Conservation (phyloP, 2,888 invertebrate genomes). For the Chloromyia formosa region DNA sequence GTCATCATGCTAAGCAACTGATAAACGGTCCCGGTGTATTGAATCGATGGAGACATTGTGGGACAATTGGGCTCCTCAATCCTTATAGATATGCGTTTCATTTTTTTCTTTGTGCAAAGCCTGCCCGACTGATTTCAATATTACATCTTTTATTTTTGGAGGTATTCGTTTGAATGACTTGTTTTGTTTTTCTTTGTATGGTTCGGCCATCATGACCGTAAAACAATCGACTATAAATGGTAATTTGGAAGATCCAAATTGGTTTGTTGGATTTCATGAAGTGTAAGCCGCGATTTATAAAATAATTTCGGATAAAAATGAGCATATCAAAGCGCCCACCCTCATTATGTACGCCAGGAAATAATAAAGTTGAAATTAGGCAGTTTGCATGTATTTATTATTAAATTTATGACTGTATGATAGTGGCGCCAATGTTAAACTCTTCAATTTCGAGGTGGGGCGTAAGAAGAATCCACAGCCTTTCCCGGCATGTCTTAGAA, state of each 20-base stretch:
- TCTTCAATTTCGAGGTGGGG: too few relatives aligned
- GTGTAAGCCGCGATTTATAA: not conserved
- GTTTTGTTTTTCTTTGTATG: not conserved
- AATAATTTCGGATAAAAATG: not conserved
- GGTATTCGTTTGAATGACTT: not conserved
- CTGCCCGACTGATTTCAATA: not conserved
- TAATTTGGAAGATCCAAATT: constrained; percentile 8
- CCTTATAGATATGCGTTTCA: not conserved
- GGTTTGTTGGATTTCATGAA: not conserved
- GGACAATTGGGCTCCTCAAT: not conserved
- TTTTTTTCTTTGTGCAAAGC: not conserved
- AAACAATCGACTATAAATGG: constrained; percentile 21
- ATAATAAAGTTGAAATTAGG: not conserved
- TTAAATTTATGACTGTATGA: not conserved
- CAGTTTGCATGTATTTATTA: not conserved
- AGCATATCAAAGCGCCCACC: not conserved
- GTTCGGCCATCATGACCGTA: constrained; percentile 1
- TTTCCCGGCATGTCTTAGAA: too few relatives aligned
- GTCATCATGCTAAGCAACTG: too few relatives aligned
- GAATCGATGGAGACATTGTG: not conserved
- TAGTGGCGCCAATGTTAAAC: not conserved
- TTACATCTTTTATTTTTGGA: not conserved
- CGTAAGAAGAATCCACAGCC: too few relatives aligned
- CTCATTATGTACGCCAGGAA: not conserved
- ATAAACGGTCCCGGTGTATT: not conserved